Evolutionary conservation across 2,113 vertebrate genomes (phyloP).

Genomic region (Mormoops blainvillei): DNA sequence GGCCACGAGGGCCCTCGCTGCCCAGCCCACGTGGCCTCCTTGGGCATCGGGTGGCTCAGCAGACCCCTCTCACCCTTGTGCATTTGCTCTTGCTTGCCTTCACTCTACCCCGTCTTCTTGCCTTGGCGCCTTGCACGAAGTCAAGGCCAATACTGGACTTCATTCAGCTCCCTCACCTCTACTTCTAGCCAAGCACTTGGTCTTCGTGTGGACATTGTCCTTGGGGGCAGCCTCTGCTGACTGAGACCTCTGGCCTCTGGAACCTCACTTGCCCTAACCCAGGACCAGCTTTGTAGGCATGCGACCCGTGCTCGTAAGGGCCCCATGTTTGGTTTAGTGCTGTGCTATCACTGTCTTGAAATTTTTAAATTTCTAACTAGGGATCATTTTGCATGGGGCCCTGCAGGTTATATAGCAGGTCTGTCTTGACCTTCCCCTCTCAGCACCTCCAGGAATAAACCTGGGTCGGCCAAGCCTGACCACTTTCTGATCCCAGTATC

Average conservation of each 20-base stretch:
- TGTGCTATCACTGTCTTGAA: background rate
- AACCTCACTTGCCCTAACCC: background rate
- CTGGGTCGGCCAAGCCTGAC: background rate
- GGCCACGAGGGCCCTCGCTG: background rate
- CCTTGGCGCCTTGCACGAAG: background rate
- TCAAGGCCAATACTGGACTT: background rate
- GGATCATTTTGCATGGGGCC: background rate
- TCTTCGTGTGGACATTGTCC: background rate
- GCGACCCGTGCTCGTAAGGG: background rate
- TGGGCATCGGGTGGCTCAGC: rapidly evolving
- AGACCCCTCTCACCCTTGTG: background rate
- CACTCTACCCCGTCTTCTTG: background rate
- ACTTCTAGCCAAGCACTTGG: background rate
- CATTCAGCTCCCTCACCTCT: background rate
- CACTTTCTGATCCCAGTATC: background rate
- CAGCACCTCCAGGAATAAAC: background rate
- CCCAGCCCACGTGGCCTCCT: background rate
- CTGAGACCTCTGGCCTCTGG: background rate
- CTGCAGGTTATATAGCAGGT: background rate
- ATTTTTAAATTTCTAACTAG: background rate
- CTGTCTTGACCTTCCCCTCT: background rate
- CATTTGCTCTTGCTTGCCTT: background rate
- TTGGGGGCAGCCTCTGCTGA: background rate
- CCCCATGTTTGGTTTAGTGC: background rate
- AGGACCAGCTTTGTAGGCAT: background rate